Percentiles rank a stretch among this genome's conserved stretches.
Conservation (phyloP, 2,113 vertebrate species). For the Ophthalmolycus amberensis region DNA sequence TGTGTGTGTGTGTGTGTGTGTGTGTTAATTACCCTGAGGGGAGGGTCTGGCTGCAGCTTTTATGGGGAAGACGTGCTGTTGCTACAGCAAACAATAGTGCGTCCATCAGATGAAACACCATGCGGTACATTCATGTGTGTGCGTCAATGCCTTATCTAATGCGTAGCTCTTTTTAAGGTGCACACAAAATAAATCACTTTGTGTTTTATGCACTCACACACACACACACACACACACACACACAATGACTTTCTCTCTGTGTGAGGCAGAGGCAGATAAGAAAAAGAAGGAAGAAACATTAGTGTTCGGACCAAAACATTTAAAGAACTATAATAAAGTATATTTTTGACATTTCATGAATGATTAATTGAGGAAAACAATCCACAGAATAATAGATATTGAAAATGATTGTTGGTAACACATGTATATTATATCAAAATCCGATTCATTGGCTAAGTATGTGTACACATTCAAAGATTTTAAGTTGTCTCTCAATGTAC, state of each 20-base stretch:
- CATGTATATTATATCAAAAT: background rate
- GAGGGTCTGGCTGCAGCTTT: constrained; percentile 55
- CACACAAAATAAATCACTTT: constrained; percentile 1
- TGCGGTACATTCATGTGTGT: background rate
- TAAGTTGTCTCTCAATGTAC: background rate
- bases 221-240: constrained; percentile 9
- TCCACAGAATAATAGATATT: background rate
- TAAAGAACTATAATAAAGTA: background rate
- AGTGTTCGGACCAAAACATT: background rate
- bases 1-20: constrained; percentile 2
- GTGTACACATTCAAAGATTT: background rate
- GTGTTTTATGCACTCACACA: background rate
- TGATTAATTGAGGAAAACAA: background rate
- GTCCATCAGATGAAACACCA: constrained; percentile 35
- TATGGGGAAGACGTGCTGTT: constrained; percentile 61
- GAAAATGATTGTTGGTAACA: background rate
- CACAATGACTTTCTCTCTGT: background rate
- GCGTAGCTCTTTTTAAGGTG: background rate
- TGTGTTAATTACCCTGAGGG: constrained; percentile 35
- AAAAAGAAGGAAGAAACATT: background rate
- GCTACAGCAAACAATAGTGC: constrained; percentile 62
- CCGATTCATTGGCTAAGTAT: background rate
- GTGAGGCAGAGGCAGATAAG: background rate
- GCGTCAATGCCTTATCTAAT: constrained; percentile 6
- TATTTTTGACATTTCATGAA: background rate